Conservation (phyloP, 2,888 invertebrate genomes). For the Corythucha ciliata region DNA sequence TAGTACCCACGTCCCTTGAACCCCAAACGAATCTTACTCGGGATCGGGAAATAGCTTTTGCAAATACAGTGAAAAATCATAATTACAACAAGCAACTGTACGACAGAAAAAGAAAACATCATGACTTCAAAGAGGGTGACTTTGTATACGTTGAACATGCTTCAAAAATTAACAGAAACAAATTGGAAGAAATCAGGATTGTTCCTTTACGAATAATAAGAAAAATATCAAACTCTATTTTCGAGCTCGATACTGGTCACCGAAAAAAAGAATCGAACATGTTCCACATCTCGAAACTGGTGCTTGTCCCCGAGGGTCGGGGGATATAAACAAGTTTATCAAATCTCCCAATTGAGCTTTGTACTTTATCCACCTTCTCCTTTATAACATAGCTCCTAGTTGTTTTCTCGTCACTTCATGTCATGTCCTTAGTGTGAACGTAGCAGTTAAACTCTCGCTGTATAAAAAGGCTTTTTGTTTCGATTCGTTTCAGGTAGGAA, state of each 20-base stretch:
- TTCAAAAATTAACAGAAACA: slow-evolving; percentile 15
- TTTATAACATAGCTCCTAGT: too few relatives aligned
- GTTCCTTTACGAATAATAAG: slow-evolving; percentile 12
- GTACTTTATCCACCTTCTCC: too few relatives aligned
- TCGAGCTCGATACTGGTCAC: neutral
- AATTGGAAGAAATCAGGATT: slow-evolving; percentile 11
- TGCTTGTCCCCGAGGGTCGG: slow-evolving; percentile 3
- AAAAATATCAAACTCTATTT: slow-evolving; percentile 14
- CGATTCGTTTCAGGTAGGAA: too few relatives aligned
- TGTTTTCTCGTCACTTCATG: too few relatives aligned
- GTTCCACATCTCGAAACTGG: slow-evolving; percentile 12
- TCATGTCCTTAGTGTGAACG: too few relatives aligned
- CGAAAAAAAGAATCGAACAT: slow-evolving; percentile 14
- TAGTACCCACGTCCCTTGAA: slow-evolving; percentile 2
- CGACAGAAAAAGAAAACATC: slow-evolving; percentile 1
- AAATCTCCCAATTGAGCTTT: too few relatives aligned
- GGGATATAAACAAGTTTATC: slow-evolving; percentile 18
- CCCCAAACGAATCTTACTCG: neutral
- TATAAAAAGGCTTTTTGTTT: too few relatives aligned
- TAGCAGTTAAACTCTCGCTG: too few relatives aligned
- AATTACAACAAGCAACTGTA: slow-evolving; percentile 22
- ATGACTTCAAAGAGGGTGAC: slow-evolving; percentile 7
- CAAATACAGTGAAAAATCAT: slow-evolving; percentile 24
- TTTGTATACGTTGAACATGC: slow-evolving; percentile 19
- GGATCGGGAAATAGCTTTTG: slow-evolving; percentile 23